Evolutionary conservation across 2,888 invertebrate species (phyloP).

Genomic region (Cantharis lateralis): DNA sequence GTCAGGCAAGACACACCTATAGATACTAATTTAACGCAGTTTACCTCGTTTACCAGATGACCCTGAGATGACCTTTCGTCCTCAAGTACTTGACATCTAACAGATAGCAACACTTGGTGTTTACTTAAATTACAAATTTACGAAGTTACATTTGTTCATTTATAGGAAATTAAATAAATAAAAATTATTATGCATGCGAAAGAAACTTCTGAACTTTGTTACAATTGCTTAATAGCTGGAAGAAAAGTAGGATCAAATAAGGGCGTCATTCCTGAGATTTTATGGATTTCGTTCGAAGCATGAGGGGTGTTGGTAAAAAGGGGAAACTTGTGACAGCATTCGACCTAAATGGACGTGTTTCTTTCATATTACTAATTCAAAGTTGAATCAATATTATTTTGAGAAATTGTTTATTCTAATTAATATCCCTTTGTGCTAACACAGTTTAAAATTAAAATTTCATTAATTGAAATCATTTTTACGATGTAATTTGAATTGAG

Average conservation of each 20-base stretch:
- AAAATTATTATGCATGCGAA: not conserved
- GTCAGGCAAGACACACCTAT: not conserved
- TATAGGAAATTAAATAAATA: not conserved
- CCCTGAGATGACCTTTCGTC: slow-evolving; percentile 32
- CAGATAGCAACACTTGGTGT: not conserved
- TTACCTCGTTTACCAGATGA: slow-evolving; percentile 33
- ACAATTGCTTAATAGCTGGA: not conserved
- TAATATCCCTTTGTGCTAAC: no score
- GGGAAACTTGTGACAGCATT: no score
- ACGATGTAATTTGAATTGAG: not conserved
- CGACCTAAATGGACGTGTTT: no score
- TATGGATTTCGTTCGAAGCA: no score
- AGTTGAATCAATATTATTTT: no score
- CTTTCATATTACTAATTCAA: no score
- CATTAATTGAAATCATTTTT: not conserved
- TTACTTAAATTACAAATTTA: not conserved
- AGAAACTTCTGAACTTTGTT: not conserved
- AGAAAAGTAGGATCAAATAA: no score
- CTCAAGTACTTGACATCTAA: not conserved
- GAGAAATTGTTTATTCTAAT: no score
- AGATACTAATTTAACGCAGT: slow-evolving; percentile 23
- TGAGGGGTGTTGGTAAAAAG: no score
- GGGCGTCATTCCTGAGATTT: no score
- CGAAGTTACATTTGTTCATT: not conserved
- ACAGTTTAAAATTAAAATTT: no score